Conservation (phyloP, 2,797 vertebrate species). For the Chelon labrosus region DNA sequence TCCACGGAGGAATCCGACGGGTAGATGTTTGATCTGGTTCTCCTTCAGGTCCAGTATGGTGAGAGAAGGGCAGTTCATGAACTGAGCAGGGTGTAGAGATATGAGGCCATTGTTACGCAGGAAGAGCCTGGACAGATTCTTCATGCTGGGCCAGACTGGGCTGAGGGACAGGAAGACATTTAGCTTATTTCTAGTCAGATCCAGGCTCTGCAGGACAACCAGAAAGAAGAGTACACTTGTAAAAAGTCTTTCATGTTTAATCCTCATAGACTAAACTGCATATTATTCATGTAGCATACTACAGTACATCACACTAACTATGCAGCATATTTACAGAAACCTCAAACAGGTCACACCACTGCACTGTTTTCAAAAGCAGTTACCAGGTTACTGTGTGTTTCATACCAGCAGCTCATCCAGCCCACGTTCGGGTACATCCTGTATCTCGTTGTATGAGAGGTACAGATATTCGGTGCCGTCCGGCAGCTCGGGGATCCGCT, state of each 20-base stretch:
- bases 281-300: too few relatives aligned
- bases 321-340: too few relatives aligned
- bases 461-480: conserved; percentile 57
- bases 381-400: background rate
- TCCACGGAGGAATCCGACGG: conserved; percentile 58
- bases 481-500: conserved; percentile 65
- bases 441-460: conserved; percentile 69
- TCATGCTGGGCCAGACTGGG: conserved; percentile 66
- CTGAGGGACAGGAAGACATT: conserved; percentile 36
- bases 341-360: too few relatives aligned
- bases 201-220: conserved; percentile 60
- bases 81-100: conserved; percentile 44
- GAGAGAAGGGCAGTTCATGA: conserved; percentile 64
- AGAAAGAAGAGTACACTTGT: background rate
- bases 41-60: conserved; percentile 74
- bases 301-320: too few relatives aligned
- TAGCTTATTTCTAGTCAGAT: conserved; percentile 74
- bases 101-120: conserved; percentile 68
- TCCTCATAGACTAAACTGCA: background rate
- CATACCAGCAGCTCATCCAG: conserved; percentile 67
- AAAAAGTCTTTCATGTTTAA: background rate
- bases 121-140: conserved; percentile 65
- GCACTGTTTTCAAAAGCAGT: too few relatives aligned
- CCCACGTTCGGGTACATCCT: conserved; percentile 60
- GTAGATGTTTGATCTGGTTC: conserved; percentile 69